Base-by-base conservation (phyloP, 2,888 invertebrate genomes). In the Tinea semifulvella region DNA sequence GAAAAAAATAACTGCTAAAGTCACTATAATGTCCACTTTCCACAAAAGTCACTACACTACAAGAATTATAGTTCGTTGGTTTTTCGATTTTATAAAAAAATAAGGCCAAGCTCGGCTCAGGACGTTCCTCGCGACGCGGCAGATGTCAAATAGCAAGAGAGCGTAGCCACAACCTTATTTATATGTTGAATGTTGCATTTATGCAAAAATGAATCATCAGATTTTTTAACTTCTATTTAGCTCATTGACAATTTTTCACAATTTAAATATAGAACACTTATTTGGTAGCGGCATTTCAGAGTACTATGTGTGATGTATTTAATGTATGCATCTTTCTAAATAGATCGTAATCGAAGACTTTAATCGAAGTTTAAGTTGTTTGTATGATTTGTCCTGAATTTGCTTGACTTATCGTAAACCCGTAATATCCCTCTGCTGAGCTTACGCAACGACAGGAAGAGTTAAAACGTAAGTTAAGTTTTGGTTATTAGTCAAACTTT, bases 81-180 rank as follows among this genome's bases (percentile, higher is more conserved):
- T 36, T 36, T 36, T 36, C 18, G 36, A 14, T 36, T 36, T 18
- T 36, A 18, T 36, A 18, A 31, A 31, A 31, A 31, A 31, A 31
- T 36, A 36, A 36, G 36, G 18, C 36, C n/a, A 3, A 16, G 16
- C 10, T 36, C 18, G 36, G n/a, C 36, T 36, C 36, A 18, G 16
- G 16, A 14, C 17, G 18, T 18, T 16, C n/a, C 18, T 8, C 36
- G 8, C 36, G 16, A 16, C 28, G 36, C 36, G 36, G 18, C 31
- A 36, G 36, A 36, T 31, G 31, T 36, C 36, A 36, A 36, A 36
- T 36, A 36, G 18, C 36, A 18, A 18, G 36, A 27, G 20, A 11
- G 6, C 20, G 35, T 10, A 16, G 44, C 20, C 22, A 39, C 46
- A 38, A 38, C 38, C 31, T 31, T 31, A 31, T 31, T 31, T 31